Percentiles rank a stretch among this genome's conserved stretches.
These are phyloP conservation scores for Arnoldichthys spilopterus DNA, from an alignment of 2,797 vertebrate species.

Conservation along the genomic window DNA sequence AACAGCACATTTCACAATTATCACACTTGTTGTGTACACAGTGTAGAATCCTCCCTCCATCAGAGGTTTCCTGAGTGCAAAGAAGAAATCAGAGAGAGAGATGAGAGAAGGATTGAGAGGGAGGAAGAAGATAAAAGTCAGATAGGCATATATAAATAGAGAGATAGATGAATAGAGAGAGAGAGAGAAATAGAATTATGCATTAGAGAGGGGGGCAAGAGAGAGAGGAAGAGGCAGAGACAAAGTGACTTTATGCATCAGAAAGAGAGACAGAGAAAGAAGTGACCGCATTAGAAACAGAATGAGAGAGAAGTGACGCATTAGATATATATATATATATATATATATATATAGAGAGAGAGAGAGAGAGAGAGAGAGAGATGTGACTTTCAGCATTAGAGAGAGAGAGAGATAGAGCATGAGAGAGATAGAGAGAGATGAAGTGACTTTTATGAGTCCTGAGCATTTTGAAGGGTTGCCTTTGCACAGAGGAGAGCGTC, in stretches of 20 bases:
- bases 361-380: background rate
- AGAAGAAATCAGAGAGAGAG: background rate
- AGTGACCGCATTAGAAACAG: background rate
- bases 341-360: background rate
- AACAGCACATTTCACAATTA: too few relatives aligned
- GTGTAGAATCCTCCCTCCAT: too few relatives aligned
- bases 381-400: background rate
- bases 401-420: background rate
- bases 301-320: background rate
- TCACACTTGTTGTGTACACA: too few relatives aligned
- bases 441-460: conserved; percentile 5
- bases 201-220: too few relatives aligned
- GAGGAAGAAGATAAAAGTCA: background rate
- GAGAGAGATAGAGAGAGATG: background rate
- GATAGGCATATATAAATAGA: background rate
- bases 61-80: background rate
- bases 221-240: background rate
- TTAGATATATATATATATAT: background rate
- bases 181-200: background rate
- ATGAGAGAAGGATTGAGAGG: background rate
- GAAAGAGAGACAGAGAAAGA: background rate
- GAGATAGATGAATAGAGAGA: background rate
- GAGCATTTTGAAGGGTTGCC: background rate
- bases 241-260: background rate
- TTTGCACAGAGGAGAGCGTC: background rate